Evolutionary conservation across 1,140 invertebrate genomes (phyloP).

Genomic region (Megalonaias nervosa): DNA sequence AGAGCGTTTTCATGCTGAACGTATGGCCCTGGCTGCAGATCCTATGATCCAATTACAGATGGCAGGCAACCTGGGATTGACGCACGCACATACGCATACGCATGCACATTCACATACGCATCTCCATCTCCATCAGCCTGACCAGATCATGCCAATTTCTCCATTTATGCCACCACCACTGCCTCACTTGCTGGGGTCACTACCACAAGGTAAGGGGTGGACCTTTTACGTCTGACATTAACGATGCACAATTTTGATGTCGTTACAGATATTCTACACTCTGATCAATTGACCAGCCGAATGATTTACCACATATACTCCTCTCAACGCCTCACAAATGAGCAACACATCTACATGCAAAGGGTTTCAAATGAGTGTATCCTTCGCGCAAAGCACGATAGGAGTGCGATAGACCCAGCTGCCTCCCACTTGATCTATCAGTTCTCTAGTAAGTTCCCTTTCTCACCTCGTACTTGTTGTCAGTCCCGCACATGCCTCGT

Average conservation of each 20-base stretch:
- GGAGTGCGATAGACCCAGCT: slow-evolving; percentile 53
- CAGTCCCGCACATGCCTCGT: too few species aligned
- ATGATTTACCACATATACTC: slow-evolving; percentile 67
- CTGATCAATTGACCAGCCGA: slow-evolving; percentile 62
- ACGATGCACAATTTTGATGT: slow-evolving; percentile 20
- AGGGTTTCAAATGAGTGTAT: slow-evolving; percentile 63
- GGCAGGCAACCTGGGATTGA: slow-evolving; percentile 83
- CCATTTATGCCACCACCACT: slow-evolving; percentile 74
- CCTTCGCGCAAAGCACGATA: slow-evolving; percentile 58
- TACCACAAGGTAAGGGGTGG: slow-evolving; percentile 49
- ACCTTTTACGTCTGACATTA: slow-evolving; percentile 1
- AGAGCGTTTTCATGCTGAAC: slow-evolving; percentile 77
- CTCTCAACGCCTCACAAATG: slow-evolving; percentile 63
- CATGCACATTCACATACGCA: slow-evolving; percentile 83
- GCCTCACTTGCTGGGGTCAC: slow-evolving; percentile 68
- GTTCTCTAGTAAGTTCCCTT: slow-evolving; percentile 66
- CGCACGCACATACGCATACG: slow-evolving; percentile 85
- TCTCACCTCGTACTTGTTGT: too few species aligned
- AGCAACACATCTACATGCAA: slow-evolving; percentile 66
- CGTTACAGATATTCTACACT: slow-evolving; percentile 61
- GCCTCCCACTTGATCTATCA: slow-evolving; percentile 67
- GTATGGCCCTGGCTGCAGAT: slow-evolving; percentile 81
- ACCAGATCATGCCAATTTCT: slow-evolving; percentile 80
- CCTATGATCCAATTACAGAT: slow-evolving; percentile 87
- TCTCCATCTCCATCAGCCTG: slow-evolving; percentile 85